Evolutionary conservation across 2,113 vertebrate species (phyloP).

Genomic region (Ceyx margarethae): DNA sequence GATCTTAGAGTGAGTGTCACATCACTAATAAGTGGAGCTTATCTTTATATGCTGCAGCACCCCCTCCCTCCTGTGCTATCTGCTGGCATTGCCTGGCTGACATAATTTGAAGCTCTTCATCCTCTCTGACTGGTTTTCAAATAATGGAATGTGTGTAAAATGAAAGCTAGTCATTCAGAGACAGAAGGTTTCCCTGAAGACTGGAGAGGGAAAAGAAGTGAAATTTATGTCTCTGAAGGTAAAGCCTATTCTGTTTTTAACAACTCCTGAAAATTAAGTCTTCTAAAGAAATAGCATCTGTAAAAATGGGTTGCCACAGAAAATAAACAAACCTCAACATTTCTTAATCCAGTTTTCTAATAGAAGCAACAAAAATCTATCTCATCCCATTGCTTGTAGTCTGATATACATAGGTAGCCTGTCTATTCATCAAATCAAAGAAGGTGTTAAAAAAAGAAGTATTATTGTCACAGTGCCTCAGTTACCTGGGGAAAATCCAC

Average conservation of each 20-base stretch:
- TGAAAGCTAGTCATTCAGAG: not conserved
- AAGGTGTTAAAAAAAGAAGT: not conserved
- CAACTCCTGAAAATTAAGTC: not conserved
- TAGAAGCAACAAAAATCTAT: not conserved
- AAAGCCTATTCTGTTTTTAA: not conserved
- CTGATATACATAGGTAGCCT: not conserved
- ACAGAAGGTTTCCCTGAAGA: not conserved
- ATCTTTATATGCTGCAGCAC: not conserved
- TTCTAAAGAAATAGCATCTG: not conserved
- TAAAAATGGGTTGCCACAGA: not conserved
- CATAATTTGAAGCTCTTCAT: not conserved
- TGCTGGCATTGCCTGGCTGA: not conserved
- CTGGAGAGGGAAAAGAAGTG: not conserved
- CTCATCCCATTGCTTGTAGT: not conserved
- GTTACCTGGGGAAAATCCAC: not conserved
- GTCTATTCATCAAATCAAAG: not conserved
- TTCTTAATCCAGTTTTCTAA: not conserved
- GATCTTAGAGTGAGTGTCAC: not conserved
- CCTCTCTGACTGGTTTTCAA: not conserved
- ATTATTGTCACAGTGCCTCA: not conserved
- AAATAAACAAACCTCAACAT: not conserved
- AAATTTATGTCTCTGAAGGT: not conserved
- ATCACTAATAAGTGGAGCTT: not conserved
- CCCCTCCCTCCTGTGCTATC: accelerated
- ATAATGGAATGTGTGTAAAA: not conserved